Percentiles rank a stretch among this genome's conserved stretches.
phyloP scores from a whole-genome alignment of 2,888 invertebrate species.

The Cantharis nigra region DNA sequence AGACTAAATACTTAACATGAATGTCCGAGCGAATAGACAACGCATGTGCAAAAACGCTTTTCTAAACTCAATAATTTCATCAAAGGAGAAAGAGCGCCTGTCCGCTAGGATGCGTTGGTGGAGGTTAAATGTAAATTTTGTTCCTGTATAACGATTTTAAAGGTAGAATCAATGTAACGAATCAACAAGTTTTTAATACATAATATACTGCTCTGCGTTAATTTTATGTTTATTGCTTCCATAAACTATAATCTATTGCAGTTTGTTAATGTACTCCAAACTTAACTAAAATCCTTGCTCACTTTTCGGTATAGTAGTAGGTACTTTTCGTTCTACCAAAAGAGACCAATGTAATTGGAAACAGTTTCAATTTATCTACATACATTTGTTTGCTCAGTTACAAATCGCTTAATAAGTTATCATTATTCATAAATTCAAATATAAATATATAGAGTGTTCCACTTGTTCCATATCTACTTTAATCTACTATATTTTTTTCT shows the following conservation, averaged over 20 bases:
- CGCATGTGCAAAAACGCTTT: slow-evolving; percentile 34
- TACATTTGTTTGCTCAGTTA: neutral
- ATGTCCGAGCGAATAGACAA: slow-evolving; percentile 26
- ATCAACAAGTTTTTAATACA: neutral
- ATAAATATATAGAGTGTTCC: neutral
- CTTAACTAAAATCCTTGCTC: neutral
- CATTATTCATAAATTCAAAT: neutral
- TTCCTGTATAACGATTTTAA: slow-evolving; percentile 8
- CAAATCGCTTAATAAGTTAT: neutral
- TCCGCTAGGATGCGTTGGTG: slow-evolving; percentile 28
- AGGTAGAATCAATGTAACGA: neutral
- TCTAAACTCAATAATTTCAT: slow-evolving; percentile 31
- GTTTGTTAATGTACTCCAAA: neutral
- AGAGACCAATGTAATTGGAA: neutral
- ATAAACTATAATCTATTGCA: neutral
- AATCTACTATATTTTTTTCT: neutral
- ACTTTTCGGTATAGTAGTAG: neutral
- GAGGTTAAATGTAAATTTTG: slow-evolving; percentile 17
- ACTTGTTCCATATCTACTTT: neutral
- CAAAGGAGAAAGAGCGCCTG: slow-evolving; percentile 27
- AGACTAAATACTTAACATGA: slow-evolving; percentile 34
- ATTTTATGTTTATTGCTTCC: neutral
- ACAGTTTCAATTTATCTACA: too few species aligned
- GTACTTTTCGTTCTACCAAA: neutral
- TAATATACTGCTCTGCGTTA: neutral